Conservation (phyloP, 2,888 invertebrate species). For the Ichneumoninae sp. region DNA sequence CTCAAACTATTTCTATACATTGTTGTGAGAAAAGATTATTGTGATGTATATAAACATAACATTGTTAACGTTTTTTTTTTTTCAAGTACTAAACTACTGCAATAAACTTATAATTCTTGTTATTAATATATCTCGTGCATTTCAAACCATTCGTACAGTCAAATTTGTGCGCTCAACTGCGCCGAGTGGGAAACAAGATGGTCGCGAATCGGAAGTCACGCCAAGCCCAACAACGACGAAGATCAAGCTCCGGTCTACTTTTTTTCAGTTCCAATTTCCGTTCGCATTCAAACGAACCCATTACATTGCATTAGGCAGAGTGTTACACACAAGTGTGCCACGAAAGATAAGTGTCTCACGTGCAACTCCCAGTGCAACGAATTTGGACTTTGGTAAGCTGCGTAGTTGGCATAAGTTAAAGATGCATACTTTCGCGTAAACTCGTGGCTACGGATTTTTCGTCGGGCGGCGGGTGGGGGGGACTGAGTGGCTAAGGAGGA, state of each 20-base stretch:
- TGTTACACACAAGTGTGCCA: slow-evolving; percentile 19
- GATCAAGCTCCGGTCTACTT: slow-evolving; percentile 47
- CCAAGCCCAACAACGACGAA: slow-evolving; percentile 9
- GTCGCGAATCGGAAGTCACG: slow-evolving; percentile 43
- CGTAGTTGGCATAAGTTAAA: slow-evolving; percentile 32
- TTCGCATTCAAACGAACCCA: slow-evolving; percentile 52
- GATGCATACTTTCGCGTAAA: slow-evolving; percentile 7
- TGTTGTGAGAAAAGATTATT: too few relatives aligned
- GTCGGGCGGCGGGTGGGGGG: slow-evolving; percentile 49
- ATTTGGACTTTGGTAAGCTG: slow-evolving; percentile 70
- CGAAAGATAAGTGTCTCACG: slow-evolving; percentile 10
- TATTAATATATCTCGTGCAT: too few relatives aligned
- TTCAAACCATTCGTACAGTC: neutral
- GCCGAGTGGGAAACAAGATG: neutral
- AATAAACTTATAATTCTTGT: too few relatives aligned
- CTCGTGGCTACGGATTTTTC: slow-evolving; percentile 26
- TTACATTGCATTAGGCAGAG: slow-evolving; percentile 30
- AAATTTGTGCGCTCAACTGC: neutral
- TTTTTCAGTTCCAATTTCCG: slow-evolving; percentile 43
- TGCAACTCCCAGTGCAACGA: slow-evolving; percentile 1
- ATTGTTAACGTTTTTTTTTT: too few relatives aligned
- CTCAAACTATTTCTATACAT: neutral
- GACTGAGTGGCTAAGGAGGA: slow-evolving; percentile 38
- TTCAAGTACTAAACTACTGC: too few relatives aligned
- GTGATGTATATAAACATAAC: too few relatives aligned